These are phyloP conservation scores for Coregonus suidteri DNA, from an alignment of 2,797 vertebrate genomes.

Conservation along the genomic window DNA sequence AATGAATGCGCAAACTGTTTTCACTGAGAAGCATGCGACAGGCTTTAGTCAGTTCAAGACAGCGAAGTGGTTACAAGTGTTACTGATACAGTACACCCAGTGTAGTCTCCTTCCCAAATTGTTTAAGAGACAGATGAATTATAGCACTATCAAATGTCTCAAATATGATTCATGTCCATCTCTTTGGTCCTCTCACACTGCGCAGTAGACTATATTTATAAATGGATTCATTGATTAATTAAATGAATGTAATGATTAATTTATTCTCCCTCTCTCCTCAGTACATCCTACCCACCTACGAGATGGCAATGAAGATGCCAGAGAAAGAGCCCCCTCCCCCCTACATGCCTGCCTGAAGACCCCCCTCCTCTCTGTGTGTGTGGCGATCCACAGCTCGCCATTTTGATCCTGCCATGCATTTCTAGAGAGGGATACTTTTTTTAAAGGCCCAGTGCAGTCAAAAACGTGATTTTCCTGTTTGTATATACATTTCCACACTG, in stretches of 20 bases:
- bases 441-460: background rate
- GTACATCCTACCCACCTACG: constrained; percentile 97
- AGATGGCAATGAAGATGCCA: constrained; percentile 99
- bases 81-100: background rate
- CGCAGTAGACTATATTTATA: background rate
- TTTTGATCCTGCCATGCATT: constrained; percentile 74
- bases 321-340: constrained; percentile 96
- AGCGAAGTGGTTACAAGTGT: background rate
- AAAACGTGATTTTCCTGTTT: too few species aligned
- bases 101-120: too few species aligned
- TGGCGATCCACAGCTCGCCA: constrained; percentile 68
- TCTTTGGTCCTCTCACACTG: background rate
- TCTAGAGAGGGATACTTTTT: constrained; percentile 52
- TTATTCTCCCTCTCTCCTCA: constrained; percentile 50
- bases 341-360: constrained; percentile 89
- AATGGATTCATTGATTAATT: background rate
- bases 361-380: constrained; percentile 42
- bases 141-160: too few species aligned
- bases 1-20: too few species aligned
- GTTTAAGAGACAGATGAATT: too few species aligned
- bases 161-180: background rate
- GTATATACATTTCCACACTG: too few species aligned
- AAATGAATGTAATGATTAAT: background rate
- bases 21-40: background rate
- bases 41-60: background rate